phyloP scores from a whole-genome alignment of 2,113 vertebrate species.

The Drymodes brunneopygia region DNA sequence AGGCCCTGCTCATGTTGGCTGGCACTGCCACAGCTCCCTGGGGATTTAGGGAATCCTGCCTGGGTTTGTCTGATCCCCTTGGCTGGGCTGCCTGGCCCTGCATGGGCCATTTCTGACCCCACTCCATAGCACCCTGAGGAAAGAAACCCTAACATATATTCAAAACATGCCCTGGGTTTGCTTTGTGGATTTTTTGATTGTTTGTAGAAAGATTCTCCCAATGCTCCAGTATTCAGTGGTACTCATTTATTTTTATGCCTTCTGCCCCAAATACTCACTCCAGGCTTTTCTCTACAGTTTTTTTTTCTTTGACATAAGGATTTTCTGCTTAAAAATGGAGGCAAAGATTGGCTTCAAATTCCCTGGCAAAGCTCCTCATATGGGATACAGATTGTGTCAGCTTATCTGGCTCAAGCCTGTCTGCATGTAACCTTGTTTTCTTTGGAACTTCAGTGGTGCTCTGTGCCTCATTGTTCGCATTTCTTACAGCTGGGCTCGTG shows the following conservation, averaged over 20 bases:
- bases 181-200: rapidly evolving
- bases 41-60: background rate
- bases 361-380: background rate
- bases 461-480: background rate
- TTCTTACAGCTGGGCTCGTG: background rate
- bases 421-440: background rate
- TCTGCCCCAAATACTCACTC: background rate
- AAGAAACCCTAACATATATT: background rate
- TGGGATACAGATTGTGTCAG: background rate
- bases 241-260: background rate
- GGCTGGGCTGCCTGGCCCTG: background rate
- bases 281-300: background rate
- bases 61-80: background rate
- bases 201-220: background rate
- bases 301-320: background rate
- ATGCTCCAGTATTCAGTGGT: background rate
- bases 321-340: background rate
- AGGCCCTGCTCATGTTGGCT: background rate
- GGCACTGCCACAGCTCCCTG: background rate
- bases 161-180: background rate
- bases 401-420: background rate
- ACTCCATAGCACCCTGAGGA: background rate
- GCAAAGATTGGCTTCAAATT: background rate
- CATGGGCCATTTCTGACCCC: background rate
- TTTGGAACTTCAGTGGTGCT: background rate